phyloP scores from a whole-genome alignment of 2,113 vertebrate species.

The Spea bombifrons region DNA sequence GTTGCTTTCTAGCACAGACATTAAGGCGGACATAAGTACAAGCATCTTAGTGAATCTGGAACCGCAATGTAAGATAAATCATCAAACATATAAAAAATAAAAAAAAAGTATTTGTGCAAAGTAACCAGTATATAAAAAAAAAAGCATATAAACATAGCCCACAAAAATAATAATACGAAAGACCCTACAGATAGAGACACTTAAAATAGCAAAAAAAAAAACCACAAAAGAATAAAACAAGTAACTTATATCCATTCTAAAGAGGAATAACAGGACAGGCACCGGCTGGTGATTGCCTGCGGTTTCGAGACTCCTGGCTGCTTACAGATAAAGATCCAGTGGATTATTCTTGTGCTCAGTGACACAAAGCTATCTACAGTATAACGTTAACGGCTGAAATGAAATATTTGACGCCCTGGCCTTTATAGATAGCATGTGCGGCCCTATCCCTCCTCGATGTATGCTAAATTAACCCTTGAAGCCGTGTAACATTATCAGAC shows the following conservation, averaged over 20 bases:
- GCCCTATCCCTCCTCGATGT: no score
- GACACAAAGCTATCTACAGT: background rate
- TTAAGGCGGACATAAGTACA: no score
- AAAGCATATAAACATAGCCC: constrained; percentile 4
- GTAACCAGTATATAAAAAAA: constrained; percentile 22
- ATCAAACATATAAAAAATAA: background rate
- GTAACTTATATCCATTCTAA: background rate
- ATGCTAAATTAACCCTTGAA: no score
- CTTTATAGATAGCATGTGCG: no score
- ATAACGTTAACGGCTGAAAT: no score
- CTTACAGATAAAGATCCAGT: background rate
- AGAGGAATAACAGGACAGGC: background rate
- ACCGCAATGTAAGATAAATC: background rate
- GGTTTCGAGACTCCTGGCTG: background rate
- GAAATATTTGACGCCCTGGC: no score
- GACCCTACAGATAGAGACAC: background rate
- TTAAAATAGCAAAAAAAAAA: background rate
- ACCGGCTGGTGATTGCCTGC: background rate
- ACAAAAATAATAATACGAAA: constrained; percentile 10
- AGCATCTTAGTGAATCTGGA: no score
- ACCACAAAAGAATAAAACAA: background rate
- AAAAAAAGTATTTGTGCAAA: background rate
- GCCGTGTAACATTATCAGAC: no score
- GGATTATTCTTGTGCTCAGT: background rate
- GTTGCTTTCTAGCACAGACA: no score